Evolutionary conservation across 2,113 vertebrate species (phyloP).

Genomic region (Haliaeetus leucogaster): DNA sequence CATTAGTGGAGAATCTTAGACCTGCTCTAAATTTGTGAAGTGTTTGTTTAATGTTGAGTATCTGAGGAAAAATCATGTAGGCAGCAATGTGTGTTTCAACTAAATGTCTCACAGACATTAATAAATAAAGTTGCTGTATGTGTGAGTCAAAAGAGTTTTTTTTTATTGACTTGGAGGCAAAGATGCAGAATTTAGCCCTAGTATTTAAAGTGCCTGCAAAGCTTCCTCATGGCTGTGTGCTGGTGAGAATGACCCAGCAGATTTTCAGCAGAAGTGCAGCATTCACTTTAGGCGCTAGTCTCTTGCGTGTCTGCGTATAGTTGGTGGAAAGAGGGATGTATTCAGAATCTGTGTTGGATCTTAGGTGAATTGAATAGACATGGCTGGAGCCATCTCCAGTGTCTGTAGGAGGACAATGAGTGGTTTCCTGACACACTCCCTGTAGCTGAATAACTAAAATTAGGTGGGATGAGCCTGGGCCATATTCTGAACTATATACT

Average conservation of each 20-base stretch:
- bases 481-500: background rate
- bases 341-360: background rate
- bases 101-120: background rate
- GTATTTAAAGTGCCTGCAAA: background rate
- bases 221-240: background rate
- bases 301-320: background rate
- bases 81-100: background rate
- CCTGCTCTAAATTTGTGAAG: background rate
- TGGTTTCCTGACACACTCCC: background rate
- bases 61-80: background rate
- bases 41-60: background rate
- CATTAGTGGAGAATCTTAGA: background rate
- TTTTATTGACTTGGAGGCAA: background rate
- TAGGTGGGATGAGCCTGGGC: background rate
- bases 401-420: background rate
- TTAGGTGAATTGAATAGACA: background rate
- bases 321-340: background rate
- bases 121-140: background rate
- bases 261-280: background rate
- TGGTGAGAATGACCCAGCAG: background rate
- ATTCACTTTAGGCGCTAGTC: fast-evolving
- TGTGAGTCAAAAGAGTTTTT: background rate
- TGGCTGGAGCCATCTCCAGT: background rate
- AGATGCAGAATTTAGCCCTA: background rate
- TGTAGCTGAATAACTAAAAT: background rate